These are phyloP conservation scores for Paguma larvata DNA, from an alignment of 2,797 vertebrate genomes.

Conservation along the genomic window DNA sequence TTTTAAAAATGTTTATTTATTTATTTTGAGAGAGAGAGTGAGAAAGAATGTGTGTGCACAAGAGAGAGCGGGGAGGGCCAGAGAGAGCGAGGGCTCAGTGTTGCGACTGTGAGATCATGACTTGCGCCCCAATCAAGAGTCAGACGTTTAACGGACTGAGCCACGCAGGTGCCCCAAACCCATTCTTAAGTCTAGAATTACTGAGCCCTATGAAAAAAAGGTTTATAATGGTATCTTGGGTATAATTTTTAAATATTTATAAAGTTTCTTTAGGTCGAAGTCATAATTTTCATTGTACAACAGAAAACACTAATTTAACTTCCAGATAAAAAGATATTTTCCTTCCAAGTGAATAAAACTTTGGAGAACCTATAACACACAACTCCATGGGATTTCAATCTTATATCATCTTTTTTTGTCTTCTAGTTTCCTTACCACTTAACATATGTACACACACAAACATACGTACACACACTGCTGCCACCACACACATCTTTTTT, in stretches of 20 bases:
- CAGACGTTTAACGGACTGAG: too few relatives aligned
- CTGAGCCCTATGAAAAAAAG: background rate
- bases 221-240: background rate
- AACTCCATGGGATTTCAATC: background rate
- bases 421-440: background rate
- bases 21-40: too few relatives aligned
- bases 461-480: fast-evolving
- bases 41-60: too few relatives aligned
- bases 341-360: background rate
- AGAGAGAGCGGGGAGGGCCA: too few relatives aligned
- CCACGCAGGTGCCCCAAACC: background rate
- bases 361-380: background rate
- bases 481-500: background rate
- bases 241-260: background rate
- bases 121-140: too few relatives aligned
- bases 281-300: background rate
- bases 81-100: too few relatives aligned
- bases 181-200: background rate
- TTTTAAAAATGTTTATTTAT: too few relatives aligned
- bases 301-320: constrained; percentile 14
- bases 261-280: background rate
- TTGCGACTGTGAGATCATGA: too few relatives aligned
- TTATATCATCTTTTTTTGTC: background rate
- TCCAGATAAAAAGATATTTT: background rate
- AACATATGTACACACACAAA: background rate